phyloP scores from a whole-genome alignment of 1,140 invertebrate genomes.

The Fragariocoptes setiger region DNA sequence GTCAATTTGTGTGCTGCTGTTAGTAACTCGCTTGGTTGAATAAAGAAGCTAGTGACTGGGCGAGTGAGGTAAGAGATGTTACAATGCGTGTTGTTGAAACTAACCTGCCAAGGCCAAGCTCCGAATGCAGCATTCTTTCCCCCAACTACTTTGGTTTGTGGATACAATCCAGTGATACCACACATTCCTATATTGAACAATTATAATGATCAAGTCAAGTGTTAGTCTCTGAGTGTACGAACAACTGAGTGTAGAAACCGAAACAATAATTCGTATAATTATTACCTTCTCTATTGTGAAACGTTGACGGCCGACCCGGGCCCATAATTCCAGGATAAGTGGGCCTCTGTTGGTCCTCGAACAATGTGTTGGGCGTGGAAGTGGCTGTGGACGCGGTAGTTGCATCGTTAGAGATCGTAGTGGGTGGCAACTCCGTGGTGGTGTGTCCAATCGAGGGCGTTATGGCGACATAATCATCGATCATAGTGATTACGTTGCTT shows the following conservation, averaged over 20 bases:
- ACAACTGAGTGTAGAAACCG: not conserved
- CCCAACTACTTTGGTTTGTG: slow-evolving; percentile 60
- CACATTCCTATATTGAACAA: slow-evolving; percentile 27
- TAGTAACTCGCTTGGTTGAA: too few relatives aligned
- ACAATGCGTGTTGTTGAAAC: not conserved
- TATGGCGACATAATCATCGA: too few relatives aligned
- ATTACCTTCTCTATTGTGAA: not conserved
- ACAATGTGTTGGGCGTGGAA: not conserved
- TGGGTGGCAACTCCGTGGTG: too few relatives aligned
- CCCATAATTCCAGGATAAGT: not conserved
- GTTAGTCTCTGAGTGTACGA: not conserved
- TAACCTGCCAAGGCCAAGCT: slow-evolving; percentile 70
- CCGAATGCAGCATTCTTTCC: slow-evolving; percentile 61
- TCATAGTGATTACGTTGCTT: too few relatives aligned
- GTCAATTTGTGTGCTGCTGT: too few relatives aligned
- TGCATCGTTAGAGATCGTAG: slow-evolving; percentile 6
- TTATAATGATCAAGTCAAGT: slow-evolving; percentile 4
- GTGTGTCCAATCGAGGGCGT: too few relatives aligned
- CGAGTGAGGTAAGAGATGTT: not conserved
- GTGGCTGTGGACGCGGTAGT: slow-evolving; percentile 2
- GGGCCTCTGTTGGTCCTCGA: not conserved
- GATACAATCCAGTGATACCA: slow-evolving; percentile 36
- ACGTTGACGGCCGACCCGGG: not conserved
- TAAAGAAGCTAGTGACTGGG: too few relatives aligned
- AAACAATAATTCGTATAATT: not conserved